Evolutionary conservation across 2,888 invertebrate genomes (phyloP), one percentile per base, ranked within the genome.

Genomic region (Malachius bipustulatus): DNA sequence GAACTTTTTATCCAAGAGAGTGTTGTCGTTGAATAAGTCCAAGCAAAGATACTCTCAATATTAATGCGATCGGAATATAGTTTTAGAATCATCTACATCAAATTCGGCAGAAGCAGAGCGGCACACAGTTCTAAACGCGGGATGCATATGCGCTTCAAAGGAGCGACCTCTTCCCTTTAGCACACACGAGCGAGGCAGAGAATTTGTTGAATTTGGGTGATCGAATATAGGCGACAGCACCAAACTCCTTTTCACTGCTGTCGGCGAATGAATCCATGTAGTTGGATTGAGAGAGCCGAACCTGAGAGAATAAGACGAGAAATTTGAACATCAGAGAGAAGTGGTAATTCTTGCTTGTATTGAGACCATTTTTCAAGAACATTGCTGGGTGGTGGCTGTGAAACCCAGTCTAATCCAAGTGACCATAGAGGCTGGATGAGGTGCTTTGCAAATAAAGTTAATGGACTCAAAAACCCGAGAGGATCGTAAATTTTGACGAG

Each of bases 341-440:
- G 4, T 15, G 16, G 26, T 14, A 42, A 14, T 15, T 38, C 16
- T 2, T n/a, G 6, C 26, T 26, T 32, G 27, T 15, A 42, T 10
- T 26, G 27, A 8, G 11, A 26, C 43, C 43, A 43, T 14, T n/a
- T 9, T 6, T 16, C 14, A 8, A 31, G 4, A 24, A 43, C 13
- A 8, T 32, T 24, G 16, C n/a, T n/a, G n/a, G n/a, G n/a, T 10
- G 42, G 30, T 6, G 36, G 36, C 9, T 12, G 2, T n/a, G 37
- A 30, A 34, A 44, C 43, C 41, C 41, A 44, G 11, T 36, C 38
- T 8, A 44, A n/a, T 4, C 35, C 35, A 4, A 28, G 19, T n/a
- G 16, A 32, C 41, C 43, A 44, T n/a, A 42, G 12, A 14, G 29
- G 29, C 8, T 48, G 48, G 35, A 49, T 47, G 28, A 37, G 50